Evolutionary conservation across 2,113 vertebrate species (phyloP).

Genomic region (Chamaea fasciata): DNA sequence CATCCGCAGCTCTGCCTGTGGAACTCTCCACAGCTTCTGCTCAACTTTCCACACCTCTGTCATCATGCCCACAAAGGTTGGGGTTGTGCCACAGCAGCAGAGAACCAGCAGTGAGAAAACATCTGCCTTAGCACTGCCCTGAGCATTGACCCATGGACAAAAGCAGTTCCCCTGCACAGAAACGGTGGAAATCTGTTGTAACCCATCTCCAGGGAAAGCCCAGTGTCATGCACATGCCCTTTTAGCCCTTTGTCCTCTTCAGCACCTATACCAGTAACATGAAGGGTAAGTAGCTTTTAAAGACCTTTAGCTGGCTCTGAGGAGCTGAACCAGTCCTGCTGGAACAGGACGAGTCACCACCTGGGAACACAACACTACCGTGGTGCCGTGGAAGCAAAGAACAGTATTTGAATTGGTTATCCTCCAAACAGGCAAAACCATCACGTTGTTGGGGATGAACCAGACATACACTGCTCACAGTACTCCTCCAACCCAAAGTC

Average conservation of each 20-base stretch:
- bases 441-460: background rate
- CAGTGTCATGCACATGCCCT: background rate
- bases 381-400: rapidly evolving
- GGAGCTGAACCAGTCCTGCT: background rate
- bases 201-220: background rate
- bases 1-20: background rate
- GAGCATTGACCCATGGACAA: rapidly evolving
- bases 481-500: background rate
- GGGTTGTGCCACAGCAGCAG: background rate
- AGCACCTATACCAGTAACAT: background rate
- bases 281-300: background rate
- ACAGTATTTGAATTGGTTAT: background rate
- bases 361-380: background rate
- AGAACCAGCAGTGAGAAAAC: background rate
- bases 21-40: background rate
- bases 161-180: rapidly evolving
- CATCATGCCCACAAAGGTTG: rapidly evolving
- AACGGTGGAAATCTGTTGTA: background rate
- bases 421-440: background rate
- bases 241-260: background rate
- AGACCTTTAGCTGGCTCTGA: background rate
- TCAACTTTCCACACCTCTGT: background rate
- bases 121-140: background rate
- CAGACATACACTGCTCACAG: background rate
- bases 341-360: background rate